Evolutionary conservation across 2,888 invertebrate genomes (phyloP).

Genomic region (Autographa gamma): DNA sequence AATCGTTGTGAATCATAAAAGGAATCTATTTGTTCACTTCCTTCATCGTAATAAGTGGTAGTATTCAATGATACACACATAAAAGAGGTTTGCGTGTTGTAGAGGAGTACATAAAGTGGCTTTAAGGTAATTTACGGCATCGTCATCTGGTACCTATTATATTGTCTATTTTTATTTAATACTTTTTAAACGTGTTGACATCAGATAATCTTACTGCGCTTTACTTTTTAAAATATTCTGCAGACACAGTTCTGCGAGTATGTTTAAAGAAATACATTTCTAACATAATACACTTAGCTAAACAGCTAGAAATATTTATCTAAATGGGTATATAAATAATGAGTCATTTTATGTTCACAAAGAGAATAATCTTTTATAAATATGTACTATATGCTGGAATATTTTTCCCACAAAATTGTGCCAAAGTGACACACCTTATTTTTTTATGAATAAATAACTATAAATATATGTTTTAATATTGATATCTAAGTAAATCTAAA

Average conservation of each 20-base stretch:
- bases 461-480: background rate
- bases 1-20: constrained; percentile 57
- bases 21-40: constrained; percentile 40
- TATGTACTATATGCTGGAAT: too few relatives aligned
- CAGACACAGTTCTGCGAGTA: background rate
- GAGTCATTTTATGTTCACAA: background rate
- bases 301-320: background rate
- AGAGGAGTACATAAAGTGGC: constrained; percentile 7
- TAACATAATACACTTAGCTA: background rate
- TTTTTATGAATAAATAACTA: background rate
- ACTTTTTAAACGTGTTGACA: background rate
- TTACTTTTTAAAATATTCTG: background rate
- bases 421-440: background rate
- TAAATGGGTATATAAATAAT: background rate
- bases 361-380: background rate
- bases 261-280: background rate
- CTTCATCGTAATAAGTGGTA: constrained; percentile 50
- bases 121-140: background rate
- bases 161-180: background rate
- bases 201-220: background rate
- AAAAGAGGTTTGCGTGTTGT: background rate
- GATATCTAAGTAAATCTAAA: background rate
- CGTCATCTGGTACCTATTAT: background rate
- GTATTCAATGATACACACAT: constrained; percentile 22
- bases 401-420: background rate